phyloP scores from a whole-genome alignment of 2,797 vertebrate genomes.

The Enteromius treurensis region DNA sequence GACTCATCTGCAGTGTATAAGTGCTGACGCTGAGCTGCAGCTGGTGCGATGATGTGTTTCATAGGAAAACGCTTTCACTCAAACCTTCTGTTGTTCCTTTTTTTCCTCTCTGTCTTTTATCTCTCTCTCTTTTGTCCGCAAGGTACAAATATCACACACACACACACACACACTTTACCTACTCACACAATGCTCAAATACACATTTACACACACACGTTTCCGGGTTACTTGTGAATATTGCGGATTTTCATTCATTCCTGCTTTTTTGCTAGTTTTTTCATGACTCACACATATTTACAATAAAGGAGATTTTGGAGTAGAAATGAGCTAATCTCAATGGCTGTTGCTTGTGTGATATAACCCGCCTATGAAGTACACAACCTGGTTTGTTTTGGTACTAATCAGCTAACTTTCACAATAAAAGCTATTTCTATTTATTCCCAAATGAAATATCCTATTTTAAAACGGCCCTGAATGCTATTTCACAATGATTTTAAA shows the following conservation, averaged over 20 bases:
- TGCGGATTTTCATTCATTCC: neutral
- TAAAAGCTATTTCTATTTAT: neutral
- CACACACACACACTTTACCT: constrained; percentile 4
- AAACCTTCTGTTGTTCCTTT: constrained; percentile 32
- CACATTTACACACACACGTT: neutral
- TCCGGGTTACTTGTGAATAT: neutral
- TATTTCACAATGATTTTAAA: neutral
- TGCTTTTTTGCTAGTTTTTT: neutral
- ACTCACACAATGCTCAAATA: constrained; percentile 10
- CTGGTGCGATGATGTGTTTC: constrained; percentile 44
- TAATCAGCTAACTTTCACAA: neutral
- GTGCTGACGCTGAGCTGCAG: constrained; percentile 11
- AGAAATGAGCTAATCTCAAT: neutral
- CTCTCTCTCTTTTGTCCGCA: constrained; percentile 38
- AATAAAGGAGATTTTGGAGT: neutral
- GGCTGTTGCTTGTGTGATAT: neutral
- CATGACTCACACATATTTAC: neutral
- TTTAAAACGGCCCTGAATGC: neutral
- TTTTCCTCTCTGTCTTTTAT: constrained; percentile 39
- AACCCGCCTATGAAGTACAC: neutral
- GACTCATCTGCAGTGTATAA: constrained; percentile 33
- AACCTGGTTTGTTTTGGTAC: neutral
- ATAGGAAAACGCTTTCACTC: constrained; percentile 41
- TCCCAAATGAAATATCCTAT: too few relatives aligned
- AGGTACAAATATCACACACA: constrained; percentile 18